These are phyloP conservation scores for Reticulitermes speratus DNA, from an alignment of 1,140 invertebrate genomes.

Conservation along the genomic window DNA sequence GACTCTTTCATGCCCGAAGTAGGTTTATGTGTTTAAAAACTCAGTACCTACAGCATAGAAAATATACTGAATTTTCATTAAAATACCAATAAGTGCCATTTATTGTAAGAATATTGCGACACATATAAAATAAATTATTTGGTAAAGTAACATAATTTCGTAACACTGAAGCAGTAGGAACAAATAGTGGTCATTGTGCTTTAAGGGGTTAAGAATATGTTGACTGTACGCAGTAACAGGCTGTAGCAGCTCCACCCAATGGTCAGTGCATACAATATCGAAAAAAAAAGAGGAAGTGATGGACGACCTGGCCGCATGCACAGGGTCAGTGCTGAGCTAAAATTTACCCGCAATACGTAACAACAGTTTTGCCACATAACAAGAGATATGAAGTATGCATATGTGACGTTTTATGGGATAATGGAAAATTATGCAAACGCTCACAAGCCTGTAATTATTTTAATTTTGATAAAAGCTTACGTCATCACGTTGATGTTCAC, in stretches of 20 bases:
- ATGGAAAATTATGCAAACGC: neutral
- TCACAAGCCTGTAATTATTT: neutral
- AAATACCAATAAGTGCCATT: too few relatives aligned
- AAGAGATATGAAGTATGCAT: neutral
- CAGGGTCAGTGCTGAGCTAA: neutral
- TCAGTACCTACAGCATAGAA: too few relatives aligned
- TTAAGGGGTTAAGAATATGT: neutral
- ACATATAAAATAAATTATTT: too few relatives aligned
- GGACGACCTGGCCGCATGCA: constrained; percentile 1
- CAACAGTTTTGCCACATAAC: neutral
- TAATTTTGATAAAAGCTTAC: constrained; percentile 2
- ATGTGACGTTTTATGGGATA: neutral
- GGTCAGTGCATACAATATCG: neutral
- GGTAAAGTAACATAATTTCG: too few relatives aligned
- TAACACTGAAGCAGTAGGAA: too few relatives aligned
- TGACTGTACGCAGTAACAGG: neutral
- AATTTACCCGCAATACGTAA: neutral
- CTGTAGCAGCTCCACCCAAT: neutral
- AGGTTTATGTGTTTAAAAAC: too few relatives aligned
- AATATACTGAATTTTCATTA: too few relatives aligned
- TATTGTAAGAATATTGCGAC: too few relatives aligned
- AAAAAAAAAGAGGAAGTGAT: neutral
- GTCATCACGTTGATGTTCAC: neutral
- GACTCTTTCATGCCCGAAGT: too few relatives aligned
- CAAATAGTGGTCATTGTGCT: too few relatives aligned